Conservation (phyloP, 2,113 vertebrate species). For the Scalopus aquaticus region DNA sequence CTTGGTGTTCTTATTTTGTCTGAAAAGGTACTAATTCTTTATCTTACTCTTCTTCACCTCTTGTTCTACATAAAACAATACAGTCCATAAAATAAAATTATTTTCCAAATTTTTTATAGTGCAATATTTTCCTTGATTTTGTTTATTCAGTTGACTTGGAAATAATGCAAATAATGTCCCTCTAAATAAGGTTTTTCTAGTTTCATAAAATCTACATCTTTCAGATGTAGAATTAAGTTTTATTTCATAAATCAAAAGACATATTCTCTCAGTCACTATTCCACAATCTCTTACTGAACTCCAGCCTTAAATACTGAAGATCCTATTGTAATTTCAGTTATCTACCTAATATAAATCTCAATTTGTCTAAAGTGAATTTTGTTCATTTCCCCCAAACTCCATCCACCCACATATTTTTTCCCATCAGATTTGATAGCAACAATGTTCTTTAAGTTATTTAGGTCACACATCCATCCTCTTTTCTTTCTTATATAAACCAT, state of each 20-base stretch:
- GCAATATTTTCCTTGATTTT: background rate
- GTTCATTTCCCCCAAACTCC: background rate
- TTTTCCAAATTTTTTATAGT: background rate
- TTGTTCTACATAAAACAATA: background rate
- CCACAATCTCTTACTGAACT: background rate
- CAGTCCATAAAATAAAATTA: background rate
- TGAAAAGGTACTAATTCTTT: background rate
- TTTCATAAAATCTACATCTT: background rate
- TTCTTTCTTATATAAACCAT: background rate
- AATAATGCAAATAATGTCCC: background rate
- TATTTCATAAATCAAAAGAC: too few relatives aligned
- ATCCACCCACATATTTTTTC: background rate
- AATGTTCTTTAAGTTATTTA: background rate
- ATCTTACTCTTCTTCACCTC: background rate
- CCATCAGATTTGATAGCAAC: background rate
- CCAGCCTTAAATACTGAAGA: background rate
- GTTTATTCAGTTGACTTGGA: background rate
- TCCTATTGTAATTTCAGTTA: background rate
- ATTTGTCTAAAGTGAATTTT: background rate
- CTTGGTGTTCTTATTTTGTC: background rate
- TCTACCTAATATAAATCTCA: background rate
- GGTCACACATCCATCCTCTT: background rate
- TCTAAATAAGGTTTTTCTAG: background rate
- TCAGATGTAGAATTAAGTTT: too few relatives aligned
- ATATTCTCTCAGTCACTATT: too few relatives aligned